Evolutionary conservation across 2,113 vertebrate genomes (phyloP).

Genomic region (Silurus meridionalis): DNA sequence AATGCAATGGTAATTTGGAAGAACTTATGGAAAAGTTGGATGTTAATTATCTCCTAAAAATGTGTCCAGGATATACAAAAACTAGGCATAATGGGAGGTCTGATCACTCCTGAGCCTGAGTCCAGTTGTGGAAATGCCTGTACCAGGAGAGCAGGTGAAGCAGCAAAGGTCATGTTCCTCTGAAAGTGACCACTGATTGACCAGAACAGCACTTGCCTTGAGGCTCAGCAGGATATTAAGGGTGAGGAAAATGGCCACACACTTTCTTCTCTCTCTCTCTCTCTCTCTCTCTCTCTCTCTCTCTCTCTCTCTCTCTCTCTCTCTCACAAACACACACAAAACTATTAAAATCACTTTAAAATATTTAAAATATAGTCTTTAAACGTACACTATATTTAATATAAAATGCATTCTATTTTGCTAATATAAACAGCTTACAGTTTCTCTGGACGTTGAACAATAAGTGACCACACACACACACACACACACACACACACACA

Average conservation of each 20-base stretch:
- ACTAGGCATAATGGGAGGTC: slow-evolving; percentile 33
- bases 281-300: no score
- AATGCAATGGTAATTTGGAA: not conserved
- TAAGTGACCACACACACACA: not conserved
- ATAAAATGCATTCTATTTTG: not conserved
- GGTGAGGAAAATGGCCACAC: slow-evolving; percentile 14
- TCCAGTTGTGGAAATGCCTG: slow-evolving; percentile 57
- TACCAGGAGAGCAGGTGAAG: slow-evolving; percentile 55
- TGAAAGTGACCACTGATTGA: slow-evolving; percentile 32
- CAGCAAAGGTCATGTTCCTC: slow-evolving; percentile 51
- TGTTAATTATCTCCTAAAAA: not conserved
- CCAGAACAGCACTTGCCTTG: slow-evolving; percentile 21
- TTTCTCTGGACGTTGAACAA: not conserved
- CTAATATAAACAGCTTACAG: not conserved
- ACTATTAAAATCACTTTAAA: not conserved
- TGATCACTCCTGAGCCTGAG: slow-evolving; percentile 2
- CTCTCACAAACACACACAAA: not conserved
- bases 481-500: not conserved
- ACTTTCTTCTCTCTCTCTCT: not conserved
- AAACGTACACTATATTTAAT: not conserved
- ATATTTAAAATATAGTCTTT: not conserved
- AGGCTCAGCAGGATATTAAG: slow-evolving; percentile 47
- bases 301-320: no score
- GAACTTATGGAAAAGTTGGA: not conserved
- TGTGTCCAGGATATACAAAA: slow-evolving; percentile 4